Percentiles rank a stretch among this genome's conserved stretches.
Evolutionary conservation across 1,140 invertebrate species (phyloP).

Genomic region (Euwallacea similis): DNA sequence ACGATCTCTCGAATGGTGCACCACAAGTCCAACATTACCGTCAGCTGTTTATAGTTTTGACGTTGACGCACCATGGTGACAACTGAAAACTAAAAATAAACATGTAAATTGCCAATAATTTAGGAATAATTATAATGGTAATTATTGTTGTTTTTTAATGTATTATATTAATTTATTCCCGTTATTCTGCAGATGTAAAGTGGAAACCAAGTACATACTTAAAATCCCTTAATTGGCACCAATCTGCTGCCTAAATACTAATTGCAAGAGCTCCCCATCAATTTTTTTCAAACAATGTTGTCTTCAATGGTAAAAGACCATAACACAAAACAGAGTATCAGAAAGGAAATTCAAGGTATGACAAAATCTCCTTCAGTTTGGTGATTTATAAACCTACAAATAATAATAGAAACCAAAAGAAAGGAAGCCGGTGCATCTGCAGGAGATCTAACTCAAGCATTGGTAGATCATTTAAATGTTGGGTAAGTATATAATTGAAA

Average conservation of each 20-base stretch:
- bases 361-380: neutral
- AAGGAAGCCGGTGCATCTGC: conserved; percentile 92
- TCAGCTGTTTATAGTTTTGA: neutral
- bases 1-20: no score
- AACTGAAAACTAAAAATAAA: neutral
- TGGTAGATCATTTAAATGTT: conserved; percentile 97
- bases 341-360: conserved; percentile 83
- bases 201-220: no score
- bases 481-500: conserved; percentile 66
- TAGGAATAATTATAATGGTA: no score
- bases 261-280: no score
- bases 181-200: no score
- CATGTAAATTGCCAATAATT: no score
- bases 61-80: neutral
- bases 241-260: no score
- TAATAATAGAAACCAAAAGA: conserved; percentile 76
- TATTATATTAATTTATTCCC: no score
- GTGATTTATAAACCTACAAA: neutral
- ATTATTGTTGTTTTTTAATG: no score
- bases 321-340: conserved; percentile 71
- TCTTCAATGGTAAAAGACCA: conserved; percentile 87
- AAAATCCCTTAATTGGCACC: no score
- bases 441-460: conserved; percentile 86
- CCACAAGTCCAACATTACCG: no score
- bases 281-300: conserved; percentile 63